Conservation (phyloP, 2,113 vertebrate genomes). For the Varanus komodoensis region DNA sequence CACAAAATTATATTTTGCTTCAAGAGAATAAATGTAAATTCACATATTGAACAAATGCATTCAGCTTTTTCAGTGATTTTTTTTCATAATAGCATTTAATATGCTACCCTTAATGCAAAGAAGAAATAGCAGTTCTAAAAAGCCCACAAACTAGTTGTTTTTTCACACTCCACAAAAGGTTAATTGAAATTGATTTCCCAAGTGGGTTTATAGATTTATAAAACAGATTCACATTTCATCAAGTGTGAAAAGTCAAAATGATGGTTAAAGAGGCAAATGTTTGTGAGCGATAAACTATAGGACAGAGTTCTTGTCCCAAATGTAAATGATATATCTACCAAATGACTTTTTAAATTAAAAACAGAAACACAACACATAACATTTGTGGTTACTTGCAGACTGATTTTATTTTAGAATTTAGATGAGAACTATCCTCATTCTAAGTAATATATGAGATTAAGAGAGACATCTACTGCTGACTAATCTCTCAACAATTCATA, state of each 20-base stretch:
- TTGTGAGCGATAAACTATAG: conserved; percentile 1
- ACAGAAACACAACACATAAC: not conserved
- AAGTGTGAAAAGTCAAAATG: conserved; percentile 18
- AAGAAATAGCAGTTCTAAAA: not conserved
- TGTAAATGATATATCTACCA: conserved; percentile 6
- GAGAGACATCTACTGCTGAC: conserved; percentile 11
- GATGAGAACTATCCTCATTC: not conserved
- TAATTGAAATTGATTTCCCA: not conserved
- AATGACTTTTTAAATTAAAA: not conserved
- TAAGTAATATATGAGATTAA: not conserved
- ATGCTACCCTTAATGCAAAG: not conserved
- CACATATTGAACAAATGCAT: conserved; percentile 22
- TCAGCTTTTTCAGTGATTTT: not conserved
- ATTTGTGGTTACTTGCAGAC: not conserved
- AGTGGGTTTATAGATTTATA: not conserved
- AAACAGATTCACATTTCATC: conserved; percentile 25
- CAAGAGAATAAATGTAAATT: not conserved
- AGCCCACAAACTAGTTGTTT: not conserved
- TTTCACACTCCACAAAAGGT: not conserved
- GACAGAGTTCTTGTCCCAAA: conserved; percentile 7
- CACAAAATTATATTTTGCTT: not conserved
- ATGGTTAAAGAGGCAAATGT: not conserved
- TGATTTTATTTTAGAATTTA: not conserved
- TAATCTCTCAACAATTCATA: not conserved
- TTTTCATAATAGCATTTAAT: not conserved